Evolutionary conservation across 2,888 invertebrate genomes (phyloP).

Genomic region (Torymus tubicola): DNA sequence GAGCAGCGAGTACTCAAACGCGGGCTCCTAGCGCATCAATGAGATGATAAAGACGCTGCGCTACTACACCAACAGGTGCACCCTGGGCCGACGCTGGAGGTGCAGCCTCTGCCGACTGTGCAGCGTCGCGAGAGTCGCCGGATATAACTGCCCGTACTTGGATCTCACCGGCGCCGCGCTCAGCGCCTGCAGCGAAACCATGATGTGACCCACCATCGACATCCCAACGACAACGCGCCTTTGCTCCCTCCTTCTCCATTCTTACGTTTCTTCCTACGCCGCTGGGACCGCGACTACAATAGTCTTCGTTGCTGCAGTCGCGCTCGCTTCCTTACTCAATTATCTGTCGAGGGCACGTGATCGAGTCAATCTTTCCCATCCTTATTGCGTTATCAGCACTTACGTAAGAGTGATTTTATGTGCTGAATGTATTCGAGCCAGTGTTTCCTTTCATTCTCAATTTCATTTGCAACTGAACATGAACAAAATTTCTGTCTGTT

Average conservation of each 20-base stretch:
- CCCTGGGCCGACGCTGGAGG: background rate
- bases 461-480: no score
- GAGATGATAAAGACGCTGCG: constrained; percentile 49
- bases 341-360: background rate
- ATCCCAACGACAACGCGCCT: no score
- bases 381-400: background rate
- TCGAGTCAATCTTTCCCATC: background rate
- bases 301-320: background rate
- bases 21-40: constrained; percentile 75
- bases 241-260: background rate
- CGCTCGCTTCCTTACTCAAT: background rate
- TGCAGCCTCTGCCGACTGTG: constrained; percentile 14
- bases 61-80: constrained; percentile 4
- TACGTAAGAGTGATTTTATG: background rate
- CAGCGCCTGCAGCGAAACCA: constrained; percentile 71
- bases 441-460: constrained; percentile 4
- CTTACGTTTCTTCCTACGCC: background rate
- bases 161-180: constrained; percentile 65
- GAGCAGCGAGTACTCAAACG: constrained; percentile 71
- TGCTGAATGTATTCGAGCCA: background rate
- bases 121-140: background rate
- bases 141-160: constrained; percentile 69
- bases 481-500: no score
- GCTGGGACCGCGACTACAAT: background rate
- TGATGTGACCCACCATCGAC: constrained; percentile 66